These are phyloP conservation scores for Parnassius mnemosyne DNA, from an alignment of 2,888 invertebrate genomes.

Conservation along the genomic window DNA sequence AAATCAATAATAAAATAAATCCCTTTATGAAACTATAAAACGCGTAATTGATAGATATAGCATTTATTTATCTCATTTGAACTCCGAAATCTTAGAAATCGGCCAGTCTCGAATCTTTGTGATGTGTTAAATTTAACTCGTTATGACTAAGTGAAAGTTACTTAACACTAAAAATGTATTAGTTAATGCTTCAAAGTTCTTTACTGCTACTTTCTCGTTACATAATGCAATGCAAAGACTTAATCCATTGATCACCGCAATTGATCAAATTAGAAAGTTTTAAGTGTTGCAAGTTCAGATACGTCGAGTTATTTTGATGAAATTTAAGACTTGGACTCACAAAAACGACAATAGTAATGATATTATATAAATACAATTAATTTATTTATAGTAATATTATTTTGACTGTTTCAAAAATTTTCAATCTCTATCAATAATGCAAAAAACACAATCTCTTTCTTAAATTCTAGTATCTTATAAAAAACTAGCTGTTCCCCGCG, in stretches of 20 bases:
- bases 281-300: conserved; percentile 11
- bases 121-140: no score
- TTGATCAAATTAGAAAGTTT: conserved; percentile 32
- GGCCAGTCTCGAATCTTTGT: no score
- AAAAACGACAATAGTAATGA: no score
- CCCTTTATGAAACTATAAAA: no score
- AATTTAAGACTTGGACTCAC: no score
- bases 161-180: conserved; percentile 16
- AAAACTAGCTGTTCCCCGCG: no score
- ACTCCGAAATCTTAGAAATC: no score
- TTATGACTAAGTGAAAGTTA: conserved; percentile 17
- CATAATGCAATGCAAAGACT: conserved; percentile 27
- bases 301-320: background rate
- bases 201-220: conserved; percentile 31
- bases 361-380: no score
- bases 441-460: background rate
- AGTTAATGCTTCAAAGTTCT: conserved; percentile 20
- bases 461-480: no score
- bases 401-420: background rate
- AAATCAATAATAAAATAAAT: background rate
- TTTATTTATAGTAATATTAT: background rate
- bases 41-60: no score
- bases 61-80: no score
- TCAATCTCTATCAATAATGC: conserved; percentile 1
- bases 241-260: conserved; percentile 29